Conservation (phyloP, 2,888 invertebrate species). For the Microchrysa polita region DNA sequence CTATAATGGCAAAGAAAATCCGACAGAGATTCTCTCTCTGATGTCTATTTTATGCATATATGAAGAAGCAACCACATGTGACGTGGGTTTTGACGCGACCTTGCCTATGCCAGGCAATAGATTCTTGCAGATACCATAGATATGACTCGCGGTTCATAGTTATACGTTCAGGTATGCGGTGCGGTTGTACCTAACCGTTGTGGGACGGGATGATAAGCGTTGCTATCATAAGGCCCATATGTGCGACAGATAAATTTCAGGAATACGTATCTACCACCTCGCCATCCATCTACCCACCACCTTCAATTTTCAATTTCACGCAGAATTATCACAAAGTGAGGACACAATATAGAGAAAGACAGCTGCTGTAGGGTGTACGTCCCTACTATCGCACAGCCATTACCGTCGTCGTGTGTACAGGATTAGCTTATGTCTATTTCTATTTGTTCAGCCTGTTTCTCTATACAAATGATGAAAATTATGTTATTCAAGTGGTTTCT, state of each 20-base stretch:
- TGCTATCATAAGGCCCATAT: not conserved
- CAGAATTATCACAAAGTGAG: not conserved
- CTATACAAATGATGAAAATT: not conserved
- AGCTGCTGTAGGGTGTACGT: not conserved
- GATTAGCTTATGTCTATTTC: slow-evolving; percentile 8
- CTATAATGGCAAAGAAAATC: no score
- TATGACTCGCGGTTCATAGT: not conserved
- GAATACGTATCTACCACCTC: no score
- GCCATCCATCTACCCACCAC: not conserved
- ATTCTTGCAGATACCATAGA: slow-evolving; percentile 1
- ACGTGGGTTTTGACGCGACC: slow-evolving; percentile 28
- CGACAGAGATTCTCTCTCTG: no score
- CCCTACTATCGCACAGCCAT: not conserved
- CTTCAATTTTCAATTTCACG: slow-evolving; percentile 12
- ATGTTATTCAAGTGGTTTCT: slow-evolving; percentile 3
- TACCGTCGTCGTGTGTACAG: not conserved
- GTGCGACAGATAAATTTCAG: not conserved
- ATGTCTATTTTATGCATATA: not conserved
- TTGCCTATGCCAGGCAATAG: slow-evolving; percentile 5
- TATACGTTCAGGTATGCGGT: no score
- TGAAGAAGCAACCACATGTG: slow-evolving; percentile 20
- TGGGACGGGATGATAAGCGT: not conserved
- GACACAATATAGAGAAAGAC: not conserved
- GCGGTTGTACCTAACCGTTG: not conserved
- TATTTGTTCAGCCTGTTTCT: slow-evolving; percentile 20